Base-by-base conservation (phyloP, 1,140 invertebrate genomes). In the Cyrtorhinus lividipennis region DNA sequence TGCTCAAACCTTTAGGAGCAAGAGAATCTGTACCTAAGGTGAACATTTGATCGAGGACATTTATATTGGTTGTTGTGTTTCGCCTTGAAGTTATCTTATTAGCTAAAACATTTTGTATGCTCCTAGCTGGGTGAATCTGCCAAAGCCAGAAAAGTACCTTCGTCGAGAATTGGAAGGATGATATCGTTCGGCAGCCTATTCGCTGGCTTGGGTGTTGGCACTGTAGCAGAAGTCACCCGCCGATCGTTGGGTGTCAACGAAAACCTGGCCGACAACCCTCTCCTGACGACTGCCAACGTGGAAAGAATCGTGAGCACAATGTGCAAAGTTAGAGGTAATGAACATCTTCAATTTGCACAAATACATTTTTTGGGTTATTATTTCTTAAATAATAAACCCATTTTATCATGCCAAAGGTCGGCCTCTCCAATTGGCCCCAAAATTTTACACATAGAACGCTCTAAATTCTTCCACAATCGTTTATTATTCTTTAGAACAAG, bases 261-360 rank as follows among this genome's bases (percentile, higher is more conserved):
- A 18, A 72, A 81, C 0, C 73, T 81, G 15, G 68, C 76, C 0
- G 68, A 76, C 1, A 87, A 78, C 74, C 72, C 82, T 24, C 88
- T 92, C 72, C 71, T 93, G 45, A 95, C 87, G 56, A 86, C 95
- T 71, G 91, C 92, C 0, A 99, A 99, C 80, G 91, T 92, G 23
- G 90, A 98, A 73, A 80, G 95, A 73, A 98, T 99, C 72, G 97
- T 99, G 22, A 84, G 94, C 70, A 99, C 95, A 0, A 76, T 99
- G 22, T 99, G 96, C 74, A 89, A 92, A 83, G 95, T 99, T 15
- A 80, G 90, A 78, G 84, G 83, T 85, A 68, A 72, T n/a, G n/a
- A n/a, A n/a, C n/a, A n/a, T n/a, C n/a, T n/a, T n/a, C n/a, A n/a
- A n/a, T n/a, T n/a, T n/a, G n/a, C n/a, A n/a, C n/a, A n/a, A n/a